Evolutionary conservation across 1,140 invertebrate species (phyloP).

Genomic region (Sipha flava): DNA sequence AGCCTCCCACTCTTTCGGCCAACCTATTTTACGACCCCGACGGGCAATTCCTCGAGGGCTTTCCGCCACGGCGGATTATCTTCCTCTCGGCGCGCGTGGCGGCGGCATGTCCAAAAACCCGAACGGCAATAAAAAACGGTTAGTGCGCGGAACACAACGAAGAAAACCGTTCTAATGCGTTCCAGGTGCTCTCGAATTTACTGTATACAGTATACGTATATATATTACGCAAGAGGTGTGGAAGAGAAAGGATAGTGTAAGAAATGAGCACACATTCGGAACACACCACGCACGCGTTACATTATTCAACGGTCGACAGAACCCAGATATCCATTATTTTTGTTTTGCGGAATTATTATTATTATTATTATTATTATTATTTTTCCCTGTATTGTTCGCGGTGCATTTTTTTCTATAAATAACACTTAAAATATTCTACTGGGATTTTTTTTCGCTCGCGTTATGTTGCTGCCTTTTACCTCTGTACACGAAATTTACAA

Average conservation of each 20-base stretch:
- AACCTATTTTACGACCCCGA: conserved; percentile 20
- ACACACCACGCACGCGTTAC: neutral
- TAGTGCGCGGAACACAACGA: neutral
- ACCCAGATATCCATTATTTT: neutral
- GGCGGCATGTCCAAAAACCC: conserved; percentile 20
- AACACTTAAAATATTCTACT: neutral
- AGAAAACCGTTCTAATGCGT: conserved; percentile 30
- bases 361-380: no score
- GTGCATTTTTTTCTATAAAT: neutral
- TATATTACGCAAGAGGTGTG: neutral
- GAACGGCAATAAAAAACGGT: conserved; percentile 28
- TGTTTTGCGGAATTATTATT: neutral
- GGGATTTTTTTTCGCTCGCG: no score
- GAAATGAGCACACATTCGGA: neutral
- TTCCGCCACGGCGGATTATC: conserved; percentile 1
- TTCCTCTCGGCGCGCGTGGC: neutral
- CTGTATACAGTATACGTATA: neutral
- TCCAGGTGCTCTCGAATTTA: conserved; percentile 8
- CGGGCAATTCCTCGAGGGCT: conserved; percentile 1
- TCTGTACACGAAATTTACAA: no score
- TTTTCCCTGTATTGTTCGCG: neutral
- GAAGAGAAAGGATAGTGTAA: neutral
- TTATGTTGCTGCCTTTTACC: no score
- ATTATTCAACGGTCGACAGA: neutral
- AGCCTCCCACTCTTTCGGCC: neutral